A percentile compares a stretch with the other conserved stretches of the same genome.
phyloP scores from a whole-genome alignment of 2,113 vertebrate species.

The Octodon degus region DNA sequence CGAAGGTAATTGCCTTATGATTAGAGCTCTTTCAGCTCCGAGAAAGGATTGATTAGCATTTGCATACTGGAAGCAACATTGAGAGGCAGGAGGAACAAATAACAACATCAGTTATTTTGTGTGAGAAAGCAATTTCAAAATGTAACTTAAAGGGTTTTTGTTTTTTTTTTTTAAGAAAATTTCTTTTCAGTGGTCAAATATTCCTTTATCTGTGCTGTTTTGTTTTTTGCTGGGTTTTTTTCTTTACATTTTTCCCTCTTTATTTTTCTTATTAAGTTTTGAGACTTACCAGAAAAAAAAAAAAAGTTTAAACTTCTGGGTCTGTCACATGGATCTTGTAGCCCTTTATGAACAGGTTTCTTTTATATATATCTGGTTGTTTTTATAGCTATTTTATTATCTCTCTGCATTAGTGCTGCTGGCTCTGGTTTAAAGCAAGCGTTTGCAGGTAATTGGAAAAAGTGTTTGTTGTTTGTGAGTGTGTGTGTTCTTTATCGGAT shows the following conservation, averaged over 20 bases:
- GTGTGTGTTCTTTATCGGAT: conserved; percentile 69
- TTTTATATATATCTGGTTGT: conserved; percentile 83
- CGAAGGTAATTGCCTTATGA: conserved; percentile 91
- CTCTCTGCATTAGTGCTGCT: conserved; percentile 84
- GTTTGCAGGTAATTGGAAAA: conserved; percentile 85
- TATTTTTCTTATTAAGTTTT: conserved; percentile 70
- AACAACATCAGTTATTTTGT: conserved; percentile 84
- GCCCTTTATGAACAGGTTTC: conserved; percentile 81
- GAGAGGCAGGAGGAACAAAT: conserved; percentile 83
- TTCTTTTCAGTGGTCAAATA: conserved; percentile 66
- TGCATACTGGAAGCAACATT: conserved; percentile 87
- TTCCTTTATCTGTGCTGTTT: conserved; percentile 49
- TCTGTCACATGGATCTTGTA: conserved; percentile 83
- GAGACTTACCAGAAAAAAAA: conserved; percentile 61
- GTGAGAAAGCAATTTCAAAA: conserved; percentile 83
- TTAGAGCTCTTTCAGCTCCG: conserved; percentile 89
- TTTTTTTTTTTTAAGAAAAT: conserved; percentile 69
- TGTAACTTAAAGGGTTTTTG: conserved; percentile 67
- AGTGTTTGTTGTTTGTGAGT: conserved; percentile 81
- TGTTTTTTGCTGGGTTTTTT: not conserved
- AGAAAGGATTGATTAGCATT: conserved; percentile 89
- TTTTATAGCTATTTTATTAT: conserved; percentile 84
- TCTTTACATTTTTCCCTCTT: conserved; percentile 2
- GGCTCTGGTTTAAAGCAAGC: conserved; percentile 85
- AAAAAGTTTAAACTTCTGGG: conserved; percentile 84